These are phyloP conservation scores for Eupeodes corollae DNA, from an alignment of 1,140 invertebrate genomes.

Conservation along the genomic window DNA sequence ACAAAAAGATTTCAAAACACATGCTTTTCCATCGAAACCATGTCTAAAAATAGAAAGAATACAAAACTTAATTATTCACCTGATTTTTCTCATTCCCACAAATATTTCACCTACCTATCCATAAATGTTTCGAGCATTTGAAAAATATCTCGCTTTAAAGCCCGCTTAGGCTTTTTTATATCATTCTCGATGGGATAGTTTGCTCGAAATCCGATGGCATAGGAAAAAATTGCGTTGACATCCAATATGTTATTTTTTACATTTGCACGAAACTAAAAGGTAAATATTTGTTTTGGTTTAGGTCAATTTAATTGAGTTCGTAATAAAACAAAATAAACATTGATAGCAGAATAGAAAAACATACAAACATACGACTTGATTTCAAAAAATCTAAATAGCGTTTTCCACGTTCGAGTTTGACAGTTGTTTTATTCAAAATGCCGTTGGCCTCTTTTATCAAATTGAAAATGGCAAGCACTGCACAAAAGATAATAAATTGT, in stretches of 20 bases:
- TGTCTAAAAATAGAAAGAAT: slow-evolving; percentile 34
- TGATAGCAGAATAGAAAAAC: too few relatives aligned
- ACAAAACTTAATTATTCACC: background rate
- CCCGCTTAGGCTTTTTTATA: slow-evolving; percentile 19
- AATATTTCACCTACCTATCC: slow-evolving; percentile 31
- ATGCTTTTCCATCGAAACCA: slow-evolving; percentile 44
- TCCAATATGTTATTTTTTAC: slow-evolving; percentile 42
- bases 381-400: too few relatives aligned
- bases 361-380: too few relatives aligned
- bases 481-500: too few relatives aligned
- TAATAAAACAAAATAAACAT: too few relatives aligned
- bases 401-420: too few relatives aligned
- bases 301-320: too few relatives aligned
- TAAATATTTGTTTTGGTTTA: slow-evolving; percentile 7
- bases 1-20: slow-evolving; percentile 43
- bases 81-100: background rate
- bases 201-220: slow-evolving; percentile 42
- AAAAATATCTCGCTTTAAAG: slow-evolving; percentile 33
- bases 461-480: too few relatives aligned
- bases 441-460: too few relatives aligned
- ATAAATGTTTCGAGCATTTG: slow-evolving; percentile 37
- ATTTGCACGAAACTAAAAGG: slow-evolving; percentile 39
- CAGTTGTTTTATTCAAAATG: too few relatives aligned
- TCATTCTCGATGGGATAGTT: slow-evolving; percentile 42
- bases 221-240: slow-evolving; percentile 40